Evolutionary conservation across 1,140 invertebrate genomes (phyloP), one percentile per base, ranked within the genome.

Genomic region (Dysdera silvatica): DNA sequence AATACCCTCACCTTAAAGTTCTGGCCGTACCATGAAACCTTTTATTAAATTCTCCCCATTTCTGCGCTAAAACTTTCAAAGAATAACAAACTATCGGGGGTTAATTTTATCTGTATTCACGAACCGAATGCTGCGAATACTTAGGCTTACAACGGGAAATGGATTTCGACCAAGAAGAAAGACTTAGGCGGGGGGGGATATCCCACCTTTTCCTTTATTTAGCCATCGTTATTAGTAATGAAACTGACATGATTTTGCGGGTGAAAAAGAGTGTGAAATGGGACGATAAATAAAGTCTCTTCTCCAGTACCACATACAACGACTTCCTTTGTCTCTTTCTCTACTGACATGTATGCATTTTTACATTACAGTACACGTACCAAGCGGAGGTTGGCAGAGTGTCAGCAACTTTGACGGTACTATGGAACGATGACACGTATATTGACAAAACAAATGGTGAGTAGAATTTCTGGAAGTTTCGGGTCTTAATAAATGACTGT

Each of bases 401-500:
- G 70, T 84, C 88, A 74, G 91, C 89, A 0, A 87, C 84, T 69
- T 87, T 95, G 33, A 89, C 87, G 59, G 85, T 95, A 32, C 86
- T 92, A n/a, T 95, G 91, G 91, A 95, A 95, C 75, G 82, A 86
- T 31, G 89, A 91, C 73, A 90, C 93, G 74, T 89, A 91, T 71
- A 85, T 95, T 33, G 91, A 95, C 74, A 89, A 87, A 5, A 88
- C 89, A n/a, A 87, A 83, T 61, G 66, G 71, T 72, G 60, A 69
- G 48, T 65, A n/a, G 31, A 12, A 10, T 2, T 12, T 54, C 26
- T 31, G 5, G 32, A 43, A 51, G 20, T 51, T 31, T 16, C 16
- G 24, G 23, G 2, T 37, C 31, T 26, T 29, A 26, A 18, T 23
- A 7, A 5, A 12, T 55, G 18, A 1, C 20, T 35, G 18, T 26